Percentiles rank a stretch among this genome's conserved stretches.
Evolutionary conservation across 2,888 invertebrate genomes (phyloP).

Genomic region (Chalcis sispes): DNA sequence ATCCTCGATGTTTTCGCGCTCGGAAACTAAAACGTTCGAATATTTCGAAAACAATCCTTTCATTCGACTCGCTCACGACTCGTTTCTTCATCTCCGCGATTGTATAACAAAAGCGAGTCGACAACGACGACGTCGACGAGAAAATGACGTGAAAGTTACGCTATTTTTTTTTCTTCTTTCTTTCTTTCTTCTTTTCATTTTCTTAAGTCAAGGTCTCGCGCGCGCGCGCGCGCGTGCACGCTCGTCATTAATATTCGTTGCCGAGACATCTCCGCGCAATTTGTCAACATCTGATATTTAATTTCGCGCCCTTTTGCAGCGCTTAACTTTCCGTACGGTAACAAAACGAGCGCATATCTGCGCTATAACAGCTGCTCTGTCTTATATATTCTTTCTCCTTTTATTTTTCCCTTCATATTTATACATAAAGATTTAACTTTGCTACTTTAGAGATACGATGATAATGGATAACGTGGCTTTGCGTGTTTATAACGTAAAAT

Average conservation of each 20-base stretch:
- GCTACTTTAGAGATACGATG: no score
- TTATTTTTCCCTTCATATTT: no score
- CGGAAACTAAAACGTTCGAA: neutral
- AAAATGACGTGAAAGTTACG: constrained; percentile 24
- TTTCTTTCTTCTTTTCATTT: neutral
- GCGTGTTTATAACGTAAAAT: no score
- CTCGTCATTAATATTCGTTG: constrained; percentile 76
- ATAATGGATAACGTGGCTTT: no score
- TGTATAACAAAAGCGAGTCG: neutral
- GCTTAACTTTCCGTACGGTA: constrained; percentile 40
- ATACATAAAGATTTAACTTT: no score
- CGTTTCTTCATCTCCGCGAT: constrained; percentile 73
- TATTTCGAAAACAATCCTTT: neutral
- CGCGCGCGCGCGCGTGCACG: constrained; percentile 31
- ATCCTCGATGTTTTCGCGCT: constrained; percentile 9
- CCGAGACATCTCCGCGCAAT: constrained; percentile 74
- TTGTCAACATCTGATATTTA: constrained; percentile 76
- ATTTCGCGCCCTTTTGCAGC: constrained; percentile 73
- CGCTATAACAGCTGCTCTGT: neutral
- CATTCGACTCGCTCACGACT: constrained; percentile 58
- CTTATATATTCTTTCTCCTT: neutral
- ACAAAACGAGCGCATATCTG: constrained; percentile 14
- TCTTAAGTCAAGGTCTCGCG: neutral
- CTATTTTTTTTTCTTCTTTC: constrained; percentile 19
- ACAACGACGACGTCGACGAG: constrained; percentile 5